Percentiles rank a stretch among this genome's conserved stretches.
Evolutionary conservation across 2,797 vertebrate species (phyloP).

Genomic region (Oreortyx pictus): DNA sequence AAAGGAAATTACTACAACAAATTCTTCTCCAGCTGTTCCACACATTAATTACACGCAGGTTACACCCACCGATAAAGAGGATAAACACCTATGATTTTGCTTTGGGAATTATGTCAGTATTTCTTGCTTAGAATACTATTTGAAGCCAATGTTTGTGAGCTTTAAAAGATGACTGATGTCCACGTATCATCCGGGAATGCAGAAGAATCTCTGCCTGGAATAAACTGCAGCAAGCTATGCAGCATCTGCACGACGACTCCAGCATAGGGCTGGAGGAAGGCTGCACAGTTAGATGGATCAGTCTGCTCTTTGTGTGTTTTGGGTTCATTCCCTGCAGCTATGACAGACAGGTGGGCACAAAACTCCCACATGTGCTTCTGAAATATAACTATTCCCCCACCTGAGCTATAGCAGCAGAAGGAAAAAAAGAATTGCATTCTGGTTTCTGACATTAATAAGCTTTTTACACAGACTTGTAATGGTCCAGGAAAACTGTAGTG

Average conservation of each 20-base stretch:
- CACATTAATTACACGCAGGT: neutral
- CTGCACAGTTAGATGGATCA: constrained; percentile 3
- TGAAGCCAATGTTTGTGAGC: neutral
- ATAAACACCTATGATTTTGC: constrained; percentile 36
- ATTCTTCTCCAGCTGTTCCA: neutral
- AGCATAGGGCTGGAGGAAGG: neutral
- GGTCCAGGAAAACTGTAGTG: neutral
- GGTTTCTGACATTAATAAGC: neutral
- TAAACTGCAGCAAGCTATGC: neutral
- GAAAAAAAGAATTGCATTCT: neutral
- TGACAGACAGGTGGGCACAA: constrained; percentile 2
- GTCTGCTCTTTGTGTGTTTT: neutral
- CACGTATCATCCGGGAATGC: neutral
- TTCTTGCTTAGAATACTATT: neutral
- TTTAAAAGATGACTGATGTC: neutral
- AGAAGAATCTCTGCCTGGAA: neutral
- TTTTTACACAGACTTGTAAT: neutral
- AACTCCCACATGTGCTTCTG: constrained; percentile 30
- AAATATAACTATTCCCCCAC: neutral
- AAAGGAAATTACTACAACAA: constrained; percentile 45
- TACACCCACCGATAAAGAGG: neutral
- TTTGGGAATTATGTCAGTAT: neutral
- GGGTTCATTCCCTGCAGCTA: neutral
- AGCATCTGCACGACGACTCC: neutral
- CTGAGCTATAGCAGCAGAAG: neutral